Base-by-base conservation (phyloP, 2,113 vertebrate species). In the Psephotus haematonotus region DNA sequence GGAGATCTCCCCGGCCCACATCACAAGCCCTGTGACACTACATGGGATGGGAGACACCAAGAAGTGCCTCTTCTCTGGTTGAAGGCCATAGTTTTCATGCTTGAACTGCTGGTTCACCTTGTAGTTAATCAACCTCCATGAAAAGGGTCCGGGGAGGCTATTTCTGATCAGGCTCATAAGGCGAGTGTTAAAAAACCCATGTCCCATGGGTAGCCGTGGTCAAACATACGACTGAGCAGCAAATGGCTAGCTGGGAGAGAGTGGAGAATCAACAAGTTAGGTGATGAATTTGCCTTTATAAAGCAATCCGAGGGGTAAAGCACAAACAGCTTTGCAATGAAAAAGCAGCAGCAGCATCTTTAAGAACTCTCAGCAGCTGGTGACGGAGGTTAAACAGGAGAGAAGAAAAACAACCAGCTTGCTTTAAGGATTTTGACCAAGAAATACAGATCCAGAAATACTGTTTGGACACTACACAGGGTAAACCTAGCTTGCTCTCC, bases 31-130 rank as follows among this genome's bases (percentile, higher is more conserved):
- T 67, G 49, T 53, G 55, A 60, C 7, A 28, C 37, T 9, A 2
- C 35, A 25, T 9, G 14, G 20, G 29, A 11, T 57, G 35, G 37
- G 18, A 86, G 10, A 15, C 41, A 62, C 60, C 43, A 88, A 6
- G 67, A 91, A 71, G 82, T 95, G 99, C 99, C 98, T 98, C 81
- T 98, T 96, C 71, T 88, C 93, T 43, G 98, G 98, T 44, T 97
- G 80, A 81, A 99, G 91, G 60, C 99, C 98, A 1, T 99, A 99
- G 82, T 99, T 97, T 63, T 81, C 92, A 37, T 99, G 99, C 90
- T 98, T 98, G 90, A 97, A 98, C 96, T 95, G 65, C 28, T 96
- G 93, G 94, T 98, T 99, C 59, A 97, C 72, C 11, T 33, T 87
- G 92, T 90, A 97, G 79, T 98, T 98, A 20, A 92, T 20, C 29